Base-by-base conservation (phyloP, 2,797 vertebrate genomes). In the Aphelocoma californica region DNA sequence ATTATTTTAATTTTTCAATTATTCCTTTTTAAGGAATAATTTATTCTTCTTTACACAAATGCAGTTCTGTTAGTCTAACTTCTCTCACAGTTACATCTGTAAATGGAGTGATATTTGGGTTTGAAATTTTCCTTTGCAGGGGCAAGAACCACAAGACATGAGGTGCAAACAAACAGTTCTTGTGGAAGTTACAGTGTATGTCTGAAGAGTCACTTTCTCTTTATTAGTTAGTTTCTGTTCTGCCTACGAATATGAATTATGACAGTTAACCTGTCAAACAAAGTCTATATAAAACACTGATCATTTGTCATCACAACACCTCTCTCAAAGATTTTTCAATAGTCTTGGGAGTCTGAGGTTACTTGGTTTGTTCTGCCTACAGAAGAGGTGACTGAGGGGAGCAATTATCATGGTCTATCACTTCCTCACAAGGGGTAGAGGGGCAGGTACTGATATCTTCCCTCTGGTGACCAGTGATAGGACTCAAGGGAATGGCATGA, bases 401-500 rank as follows among this genome's bases (percentile, higher is more conserved):
- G 32, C 31, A 29, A 29, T 14, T 20, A 0, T 7, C 18, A 1
- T 23, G 29, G 24, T 11, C 12, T 9, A 4, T 14, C 31, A 3
- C 45, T 70, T n/a, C 20, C 12, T 40, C 29, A 7, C 25, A 6
- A 14, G 57, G 36, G 23, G 23, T 12, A 25, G 31, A 62, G 24
- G 6, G 12, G 14, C 57, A 64, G 42, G 36, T 12, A 8, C 17
- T 3, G 2, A 31, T 40, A 21, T 45, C 40, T 29, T 32, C 14
- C 28, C 40, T 28, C 19, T 62, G 24, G 28, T n/a, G 64, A 9
- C 2, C 50, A 62, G 32, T 5, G 44, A 7, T 0, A n/a, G 20
- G 28, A 26, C 10, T 29, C 0, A 0, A 88, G 38, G 2, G 6
- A 51, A 83, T 5, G 12, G 10, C 47, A 40, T 14, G 25, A 16